phyloP scores from a whole-genome alignment of 2,888 invertebrate genomes.

The Strigamia maritima region DNA sequence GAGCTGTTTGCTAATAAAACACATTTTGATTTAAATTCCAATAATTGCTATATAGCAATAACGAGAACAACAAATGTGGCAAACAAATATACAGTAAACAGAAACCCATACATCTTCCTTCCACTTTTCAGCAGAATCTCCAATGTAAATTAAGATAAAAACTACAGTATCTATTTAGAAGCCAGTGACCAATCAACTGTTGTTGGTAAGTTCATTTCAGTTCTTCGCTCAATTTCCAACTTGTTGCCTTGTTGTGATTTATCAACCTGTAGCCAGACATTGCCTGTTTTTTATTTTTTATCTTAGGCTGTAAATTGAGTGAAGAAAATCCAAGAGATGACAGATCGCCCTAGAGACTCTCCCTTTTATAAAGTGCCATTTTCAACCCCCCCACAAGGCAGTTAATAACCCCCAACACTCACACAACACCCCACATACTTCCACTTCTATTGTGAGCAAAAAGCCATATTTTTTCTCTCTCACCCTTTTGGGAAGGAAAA shows the following conservation, averaged over 20 bases:
- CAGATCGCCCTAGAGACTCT: conserved; percentile 7
- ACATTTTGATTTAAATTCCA: too few species aligned
- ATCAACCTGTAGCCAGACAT: conserved; percentile 15
- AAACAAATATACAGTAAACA: too few species aligned
- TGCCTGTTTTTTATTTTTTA: neutral
- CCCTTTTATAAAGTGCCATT: conserved; percentile 15
- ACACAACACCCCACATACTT: conserved; percentile 5
- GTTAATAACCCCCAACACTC: conserved; percentile 5
- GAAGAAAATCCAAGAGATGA: conserved; percentile 5
- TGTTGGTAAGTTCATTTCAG: neutral
- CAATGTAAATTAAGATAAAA: too few species aligned
- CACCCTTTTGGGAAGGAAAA: neutral
- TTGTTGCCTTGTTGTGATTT: conserved; percentile 10
- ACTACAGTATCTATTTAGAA: too few species aligned
- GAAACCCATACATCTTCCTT: too few species aligned
- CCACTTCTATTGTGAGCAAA: conserved; percentile 15
- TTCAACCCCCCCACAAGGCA: conserved; percentile 13
- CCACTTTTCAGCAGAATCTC: too few species aligned
- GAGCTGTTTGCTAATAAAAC: too few species aligned
- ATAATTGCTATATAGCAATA: too few species aligned
- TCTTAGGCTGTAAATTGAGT: conserved; percentile 1
- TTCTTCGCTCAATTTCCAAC: conserved; percentile 12
- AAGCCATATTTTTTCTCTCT: neutral
- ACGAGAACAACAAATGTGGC: too few species aligned
- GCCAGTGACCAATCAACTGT: neutral